Evolutionary conservation across 2,888 invertebrate genomes (phyloP).

Genomic region (Acrobasis consociella): DNA sequence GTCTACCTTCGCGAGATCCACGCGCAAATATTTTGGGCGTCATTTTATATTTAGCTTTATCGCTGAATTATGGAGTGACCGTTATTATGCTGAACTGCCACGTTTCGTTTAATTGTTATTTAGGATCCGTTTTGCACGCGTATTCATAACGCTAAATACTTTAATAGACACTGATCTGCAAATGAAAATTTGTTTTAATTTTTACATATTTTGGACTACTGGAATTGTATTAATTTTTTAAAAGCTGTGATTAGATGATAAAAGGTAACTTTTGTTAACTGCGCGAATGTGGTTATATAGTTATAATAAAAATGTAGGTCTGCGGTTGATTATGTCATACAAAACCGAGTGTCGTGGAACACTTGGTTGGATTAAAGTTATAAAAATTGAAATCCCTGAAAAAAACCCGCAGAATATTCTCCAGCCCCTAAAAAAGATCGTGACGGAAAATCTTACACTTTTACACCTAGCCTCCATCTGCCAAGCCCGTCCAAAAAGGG

Average conservation of each 20-base stretch:
- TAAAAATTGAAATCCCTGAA: too few species aligned
- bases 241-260: too few species aligned
- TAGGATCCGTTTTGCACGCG: conserved; percentile 10
- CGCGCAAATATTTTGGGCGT: conserved; percentile 10
- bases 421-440: too few species aligned
- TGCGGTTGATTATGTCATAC: too few species aligned
- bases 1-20: background rate
- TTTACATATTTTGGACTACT: background rate
- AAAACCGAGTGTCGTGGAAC: too few species aligned
- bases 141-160: conserved; percentile 9
- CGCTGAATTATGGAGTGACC: conserved; percentile 13
- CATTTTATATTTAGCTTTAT: conserved; percentile 16
- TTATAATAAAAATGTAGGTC: too few species aligned
- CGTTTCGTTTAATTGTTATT: conserved; percentile 14
- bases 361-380: too few species aligned
- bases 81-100: conserved; percentile 12
- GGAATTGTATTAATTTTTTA: background rate
- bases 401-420: too few species aligned
- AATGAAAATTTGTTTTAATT: background rate
- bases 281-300: background rate
- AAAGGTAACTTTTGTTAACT: too few species aligned
- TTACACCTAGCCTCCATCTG: too few species aligned
- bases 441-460: too few species aligned
- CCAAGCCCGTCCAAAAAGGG: too few species aligned
- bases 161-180: background rate